These are phyloP conservation scores for Larimichthys crocea DNA, from an alignment of 2,113 vertebrate genomes.

Conservation along the genomic window DNA sequence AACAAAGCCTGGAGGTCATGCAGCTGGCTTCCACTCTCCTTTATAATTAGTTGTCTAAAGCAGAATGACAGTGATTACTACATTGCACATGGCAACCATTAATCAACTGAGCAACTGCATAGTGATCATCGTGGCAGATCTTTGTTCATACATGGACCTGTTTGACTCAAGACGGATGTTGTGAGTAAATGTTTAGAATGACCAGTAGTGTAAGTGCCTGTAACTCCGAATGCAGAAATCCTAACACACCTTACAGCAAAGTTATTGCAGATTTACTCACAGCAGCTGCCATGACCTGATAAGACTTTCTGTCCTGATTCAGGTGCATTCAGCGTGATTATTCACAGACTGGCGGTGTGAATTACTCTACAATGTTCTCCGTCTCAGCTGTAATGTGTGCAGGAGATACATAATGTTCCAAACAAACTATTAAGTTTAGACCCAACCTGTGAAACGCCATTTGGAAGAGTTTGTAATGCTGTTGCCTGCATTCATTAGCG, in stretches of 20 bases:
- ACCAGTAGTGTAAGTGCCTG: background rate
- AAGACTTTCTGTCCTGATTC: background rate
- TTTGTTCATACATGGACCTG: slow-evolving; percentile 3
- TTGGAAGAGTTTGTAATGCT: slow-evolving; percentile 18
- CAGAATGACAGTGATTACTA: slow-evolving; percentile 63
- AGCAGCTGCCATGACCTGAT: background rate
- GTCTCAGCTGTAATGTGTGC: slow-evolving; percentile 24
- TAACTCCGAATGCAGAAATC: background rate
- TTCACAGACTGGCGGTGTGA: slow-evolving; percentile 20
- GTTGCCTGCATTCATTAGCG: slow-evolving; percentile 3
- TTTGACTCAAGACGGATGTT: slow-evolving; percentile 8
- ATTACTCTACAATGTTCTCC: slow-evolving; percentile 2
- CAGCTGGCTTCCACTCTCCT: slow-evolving; percentile 64
- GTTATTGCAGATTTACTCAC: slow-evolving; percentile 1
- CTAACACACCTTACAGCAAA: background rate
- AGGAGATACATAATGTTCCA: slow-evolving; percentile 34
- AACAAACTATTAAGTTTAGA: slow-evolving; percentile 58
- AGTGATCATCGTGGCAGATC: slow-evolving; percentile 33
- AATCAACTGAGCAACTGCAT: slow-evolving; percentile 50
- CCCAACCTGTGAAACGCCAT: slow-evolving; percentile 35
- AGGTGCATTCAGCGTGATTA: slow-evolving; percentile 23
- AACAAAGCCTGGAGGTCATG: slow-evolving; percentile 61
- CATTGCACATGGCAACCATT: slow-evolving; percentile 51
- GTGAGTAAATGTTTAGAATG: slow-evolving; percentile 6
- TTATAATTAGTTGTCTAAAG: slow-evolving; percentile 59